These are phyloP conservation scores for Choreutis nemorana DNA, from an alignment of 2,888 invertebrate genomes.

Conservation along the genomic window DNA sequence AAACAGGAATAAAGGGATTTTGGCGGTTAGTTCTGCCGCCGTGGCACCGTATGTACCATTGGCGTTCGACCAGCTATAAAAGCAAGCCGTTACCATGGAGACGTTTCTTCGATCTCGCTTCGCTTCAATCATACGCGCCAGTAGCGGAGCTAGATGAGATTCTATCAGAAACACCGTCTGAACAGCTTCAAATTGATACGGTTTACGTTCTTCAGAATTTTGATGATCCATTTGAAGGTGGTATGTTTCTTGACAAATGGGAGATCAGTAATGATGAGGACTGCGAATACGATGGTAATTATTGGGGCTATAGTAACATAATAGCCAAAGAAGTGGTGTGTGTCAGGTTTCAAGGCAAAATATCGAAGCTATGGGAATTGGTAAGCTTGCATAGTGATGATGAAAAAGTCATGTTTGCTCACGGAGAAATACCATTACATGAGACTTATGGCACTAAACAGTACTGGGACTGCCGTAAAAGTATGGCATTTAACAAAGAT, in stretches of 20 bases:
- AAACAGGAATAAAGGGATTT: conserved; percentile 44
- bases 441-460: conserved; percentile 82
- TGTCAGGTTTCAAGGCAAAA: conserved; percentile 83
- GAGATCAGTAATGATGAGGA: conserved; percentile 64
- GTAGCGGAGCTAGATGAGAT: conserved; percentile 89
- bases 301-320: conserved; percentile 78
- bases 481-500: conserved; percentile 85
- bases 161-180: conserved; percentile 35
- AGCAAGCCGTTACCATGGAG: conserved; percentile 80
- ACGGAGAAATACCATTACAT: conserved; percentile 88
- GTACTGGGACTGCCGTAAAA: conserved; percentile 89
- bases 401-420: conserved; percentile 73
- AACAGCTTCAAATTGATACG: conserved; percentile 69
- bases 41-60: conserved; percentile 91
- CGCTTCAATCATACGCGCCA: conserved; percentile 80
- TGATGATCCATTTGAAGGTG: conserved; percentile 83
- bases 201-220: conserved; percentile 87
- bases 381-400: conserved; percentile 42
- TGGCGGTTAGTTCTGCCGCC: conserved; percentile 87
- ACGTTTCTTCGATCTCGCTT: conserved; percentile 83
- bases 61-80: conserved; percentile 69
- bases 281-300: conserved; percentile 46
- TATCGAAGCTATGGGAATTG: conserved; percentile 69
- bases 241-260: conserved; percentile 85
- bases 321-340: conserved; percentile 74